Base-by-base conservation (phyloP, 2,888 invertebrate genomes). In the Rosalia funebris region DNA sequence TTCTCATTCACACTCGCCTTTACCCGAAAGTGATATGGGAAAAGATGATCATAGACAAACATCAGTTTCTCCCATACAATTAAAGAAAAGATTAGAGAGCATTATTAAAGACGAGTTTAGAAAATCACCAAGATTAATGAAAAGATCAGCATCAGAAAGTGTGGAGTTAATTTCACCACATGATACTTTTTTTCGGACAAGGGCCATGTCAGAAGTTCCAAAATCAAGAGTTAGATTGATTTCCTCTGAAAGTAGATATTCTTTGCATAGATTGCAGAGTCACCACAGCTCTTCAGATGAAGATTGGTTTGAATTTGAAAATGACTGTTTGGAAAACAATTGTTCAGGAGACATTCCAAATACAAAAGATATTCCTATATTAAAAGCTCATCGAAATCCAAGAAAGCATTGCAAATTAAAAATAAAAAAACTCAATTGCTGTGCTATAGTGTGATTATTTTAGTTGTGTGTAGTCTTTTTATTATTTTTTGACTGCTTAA, bases 1-100 rank as follows among this genome's bases (percentile, higher is more conserved):
- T 73, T 91, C 91, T 15, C 91, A 92, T 0, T 91, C 91, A 15
- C 91, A 92, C 0, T 84, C 84, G 62, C 83, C 85, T 0, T 87
- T 83, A 63, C 71, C 75, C 37, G 81, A 83, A 48, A 70, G 71
- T 34, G 81, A 83, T 55, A 66, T 82, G 46, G 44, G 79, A 0
- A 78, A 69, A 32, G 71, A 20, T 45, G 61, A 46, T 48, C 48
- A 15, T 10, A 76, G 31, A 77, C 77, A 72, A 45, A 71, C 70
- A 52, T 75, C 78, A 44, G 88, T 90, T 0, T 87, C 89, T 0
- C 89, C 90, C 0, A 82, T 85, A 1, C 87, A 88, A 68, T 79
- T 90, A 9, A 89, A 88, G 75, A 85, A 82, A 70, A 82, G 88
- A 65, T 75, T 90, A 62, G 87, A 86, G 75, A 80, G 84, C 68